phyloP scores from a whole-genome alignment of 1,140 invertebrate genomes.

The Brachionus sp. region DNA sequence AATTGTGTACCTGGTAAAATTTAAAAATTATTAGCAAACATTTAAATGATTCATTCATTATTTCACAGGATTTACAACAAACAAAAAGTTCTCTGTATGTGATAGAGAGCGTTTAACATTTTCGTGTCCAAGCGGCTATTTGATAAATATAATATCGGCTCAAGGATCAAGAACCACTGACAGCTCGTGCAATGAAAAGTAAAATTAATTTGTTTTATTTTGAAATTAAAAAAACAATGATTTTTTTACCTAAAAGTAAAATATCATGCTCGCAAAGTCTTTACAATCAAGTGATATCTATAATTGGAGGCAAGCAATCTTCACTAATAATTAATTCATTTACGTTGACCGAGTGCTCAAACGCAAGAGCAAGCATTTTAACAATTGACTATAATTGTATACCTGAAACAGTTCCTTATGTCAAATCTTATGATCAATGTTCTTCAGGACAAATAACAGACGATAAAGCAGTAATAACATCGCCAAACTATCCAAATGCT shows the following conservation, averaged over 20 bases:
- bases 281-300: background rate
- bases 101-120: constrained; percentile 12
- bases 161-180: background rate
- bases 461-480: background rate
- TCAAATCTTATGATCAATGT: constrained; percentile 3
- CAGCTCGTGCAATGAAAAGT: constrained; percentile 11
- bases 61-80: background rate
- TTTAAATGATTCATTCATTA: background rate
- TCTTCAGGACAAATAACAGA: background rate
- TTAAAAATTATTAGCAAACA: background rate
- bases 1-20: constrained; percentile 1
- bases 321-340: constrained; percentile 1
- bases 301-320: background rate
- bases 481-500: constrained; percentile 17
- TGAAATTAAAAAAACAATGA: background rate
- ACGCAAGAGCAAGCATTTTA: background rate
- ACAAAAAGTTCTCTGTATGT: constrained; percentile 17
- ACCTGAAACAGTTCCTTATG: constrained; percentile 14
- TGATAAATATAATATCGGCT: constrained; percentile 22
- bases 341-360: background rate
- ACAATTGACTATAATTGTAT: constrained; percentile 42
- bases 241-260: background rate
- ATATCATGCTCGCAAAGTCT: constrained; percentile 17
- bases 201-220: background rate
- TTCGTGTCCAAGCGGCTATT: constrained; percentile 25